phyloP scores from a whole-genome alignment of 2,888 invertebrate species.

The Lasioglossum figueresi region DNA sequence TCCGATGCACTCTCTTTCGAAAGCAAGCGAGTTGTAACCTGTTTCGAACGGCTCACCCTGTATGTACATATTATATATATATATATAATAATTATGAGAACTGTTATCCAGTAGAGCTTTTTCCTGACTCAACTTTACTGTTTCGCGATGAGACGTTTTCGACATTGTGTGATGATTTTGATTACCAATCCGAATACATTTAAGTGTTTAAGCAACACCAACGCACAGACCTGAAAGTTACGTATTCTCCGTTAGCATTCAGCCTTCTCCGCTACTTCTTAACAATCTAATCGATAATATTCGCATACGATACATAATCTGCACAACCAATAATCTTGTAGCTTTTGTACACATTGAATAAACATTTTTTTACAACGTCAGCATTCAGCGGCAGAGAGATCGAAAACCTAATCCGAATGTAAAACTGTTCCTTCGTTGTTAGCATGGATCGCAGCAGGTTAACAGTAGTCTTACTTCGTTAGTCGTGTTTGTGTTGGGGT shows the following conservation, averaged over 20 bases:
- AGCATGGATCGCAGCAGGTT: too few relatives aligned
- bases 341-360: slow-evolving; percentile 11
- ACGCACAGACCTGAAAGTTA: not conserved
- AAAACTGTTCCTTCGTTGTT: too few relatives aligned
- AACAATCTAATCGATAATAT: not conserved
- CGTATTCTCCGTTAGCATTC: not conserved
- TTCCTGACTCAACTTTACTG: not conserved
- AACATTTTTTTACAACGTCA: not conserved
- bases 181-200: not conserved
- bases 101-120: not conserved
- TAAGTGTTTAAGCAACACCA: not conserved
- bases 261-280: not conserved
- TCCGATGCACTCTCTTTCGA: too few relatives aligned
- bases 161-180: not conserved
- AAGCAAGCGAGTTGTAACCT: too few relatives aligned
- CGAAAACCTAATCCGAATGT: too few relatives aligned
- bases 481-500: too few relatives aligned
- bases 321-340: slow-evolving; percentile 12
- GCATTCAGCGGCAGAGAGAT: not conserved
- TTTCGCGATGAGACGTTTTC: not conserved
- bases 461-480: too few relatives aligned
- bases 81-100: not conserved
- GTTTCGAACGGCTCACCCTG: too few relatives aligned
- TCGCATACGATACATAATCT: not conserved
- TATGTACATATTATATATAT: slow-evolving; percentile 1